Evolutionary conservation across 1,140 invertebrate species (phyloP).

Genomic region (Bombus pascuorum): DNA sequence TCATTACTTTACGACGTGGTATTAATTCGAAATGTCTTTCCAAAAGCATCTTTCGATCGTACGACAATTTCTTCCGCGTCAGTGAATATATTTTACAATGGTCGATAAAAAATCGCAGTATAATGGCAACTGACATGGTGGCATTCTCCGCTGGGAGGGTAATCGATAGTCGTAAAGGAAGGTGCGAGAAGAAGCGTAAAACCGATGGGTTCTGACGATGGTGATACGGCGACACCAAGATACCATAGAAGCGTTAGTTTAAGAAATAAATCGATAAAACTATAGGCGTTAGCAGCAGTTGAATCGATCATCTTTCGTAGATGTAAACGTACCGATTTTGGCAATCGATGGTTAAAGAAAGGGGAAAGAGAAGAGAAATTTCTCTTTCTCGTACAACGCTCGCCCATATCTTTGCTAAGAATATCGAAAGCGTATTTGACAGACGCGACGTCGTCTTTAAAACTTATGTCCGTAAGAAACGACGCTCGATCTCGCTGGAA

Average conservation of each 20-base stretch:
- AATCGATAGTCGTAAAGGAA: slow-evolving; percentile 35
- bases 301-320: too few species aligned
- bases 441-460: not conserved
- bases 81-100: not conserved
- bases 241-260: not conserved
- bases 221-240: not conserved
- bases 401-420: not conserved
- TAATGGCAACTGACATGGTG: slow-evolving; percentile 10
- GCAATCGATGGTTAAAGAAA: not conserved
- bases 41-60: not conserved
- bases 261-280: not conserved
- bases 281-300: too few species aligned
- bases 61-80: not conserved
- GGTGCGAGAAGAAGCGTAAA: slow-evolving; percentile 12
- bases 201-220: not conserved
- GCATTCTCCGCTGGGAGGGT: not conserved
- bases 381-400: too few species aligned
- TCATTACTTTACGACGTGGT: too few species aligned
- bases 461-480: not conserved
- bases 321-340: too few species aligned
- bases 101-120: slow-evolving; percentile 10
- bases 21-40: not conserved
- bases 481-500: not conserved
- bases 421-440: not conserved
- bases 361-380: too few species aligned